phyloP scores from a whole-genome alignment of 1,140 invertebrate genomes.

The Euborellia annulipes region DNA sequence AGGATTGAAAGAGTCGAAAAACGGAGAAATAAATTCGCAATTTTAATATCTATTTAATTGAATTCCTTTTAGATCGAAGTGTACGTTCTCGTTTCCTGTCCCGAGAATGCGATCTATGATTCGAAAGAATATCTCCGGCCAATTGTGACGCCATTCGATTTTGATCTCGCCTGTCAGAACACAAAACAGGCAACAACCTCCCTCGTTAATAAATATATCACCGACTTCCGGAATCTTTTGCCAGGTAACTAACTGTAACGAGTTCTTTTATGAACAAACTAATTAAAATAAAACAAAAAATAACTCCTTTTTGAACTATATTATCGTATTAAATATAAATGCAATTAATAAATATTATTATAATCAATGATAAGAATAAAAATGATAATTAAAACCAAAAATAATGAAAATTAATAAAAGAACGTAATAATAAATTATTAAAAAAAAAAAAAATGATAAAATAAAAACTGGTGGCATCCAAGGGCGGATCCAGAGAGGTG shows the following conservation, averaged over 20 bases:
- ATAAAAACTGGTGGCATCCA: too few species aligned
- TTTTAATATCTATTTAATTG: too few species aligned
- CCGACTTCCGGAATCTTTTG: conserved; percentile 61
- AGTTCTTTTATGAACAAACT: neutral
- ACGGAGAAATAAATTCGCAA: too few species aligned
- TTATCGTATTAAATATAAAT: neutral
- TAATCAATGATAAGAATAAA: neutral
- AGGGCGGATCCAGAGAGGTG: too few species aligned
- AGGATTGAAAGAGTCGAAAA: conserved; percentile 13
- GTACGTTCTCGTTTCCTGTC: conserved; percentile 79
- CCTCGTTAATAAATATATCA: conserved; percentile 40
- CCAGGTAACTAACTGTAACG: conserved; percentile 28
- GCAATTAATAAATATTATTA: neutral
- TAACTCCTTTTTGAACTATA: neutral
- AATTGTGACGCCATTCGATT: conserved; percentile 79
- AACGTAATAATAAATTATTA: too few species aligned
- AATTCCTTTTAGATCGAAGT: conserved; percentile 54
- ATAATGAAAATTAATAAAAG: too few species aligned
- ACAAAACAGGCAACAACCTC: conserved; percentile 35
- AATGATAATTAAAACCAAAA: too few species aligned
- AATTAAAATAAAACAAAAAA: neutral
- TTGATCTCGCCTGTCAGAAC: conserved; percentile 72
- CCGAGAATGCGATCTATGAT: conserved; percentile 65
- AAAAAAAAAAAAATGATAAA: too few species aligned
- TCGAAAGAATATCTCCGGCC: conserved; percentile 77